Evolutionary conservation across 2,113 vertebrate genomes (phyloP).

Genomic region (Notothenia coriiceps): DNA sequence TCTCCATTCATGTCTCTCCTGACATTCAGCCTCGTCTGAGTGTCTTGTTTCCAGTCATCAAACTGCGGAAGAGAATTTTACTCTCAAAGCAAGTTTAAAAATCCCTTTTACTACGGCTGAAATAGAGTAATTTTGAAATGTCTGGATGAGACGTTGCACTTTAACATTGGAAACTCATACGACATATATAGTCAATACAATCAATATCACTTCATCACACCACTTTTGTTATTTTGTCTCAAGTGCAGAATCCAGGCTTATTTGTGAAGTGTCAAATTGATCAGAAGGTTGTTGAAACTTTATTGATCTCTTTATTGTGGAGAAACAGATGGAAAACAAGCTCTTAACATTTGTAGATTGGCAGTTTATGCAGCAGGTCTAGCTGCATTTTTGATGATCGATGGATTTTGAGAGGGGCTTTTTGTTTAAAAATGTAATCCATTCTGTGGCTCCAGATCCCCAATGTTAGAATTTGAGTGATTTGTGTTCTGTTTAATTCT

Average conservation of each 20-base stretch:
- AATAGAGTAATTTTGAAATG: neutral
- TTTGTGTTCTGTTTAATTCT: too few relatives aligned
- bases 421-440: too few relatives aligned
- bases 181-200: too few relatives aligned
- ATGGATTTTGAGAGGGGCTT: too few relatives aligned
- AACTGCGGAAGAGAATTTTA: neutral
- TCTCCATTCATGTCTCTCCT: slow-evolving; percentile 10
- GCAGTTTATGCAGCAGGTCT: neutral
- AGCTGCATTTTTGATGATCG: too few relatives aligned
- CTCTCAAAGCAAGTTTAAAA: neutral
- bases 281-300: neutral
- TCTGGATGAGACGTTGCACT: neutral
- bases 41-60: neutral
- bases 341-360: neutral
- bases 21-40: neutral
- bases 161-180: too few relatives aligned
- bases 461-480: too few relatives aligned
- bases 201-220: neutral
- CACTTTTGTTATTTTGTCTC: neutral
- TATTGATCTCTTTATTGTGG: neutral
- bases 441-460: too few relatives aligned
- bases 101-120: neutral
- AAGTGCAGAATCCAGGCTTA: neutral
- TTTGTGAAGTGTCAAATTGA: neutral
- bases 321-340: neutral